Conservation (phyloP, 2,113 vertebrate genomes). For the Python bivittatus region DNA sequence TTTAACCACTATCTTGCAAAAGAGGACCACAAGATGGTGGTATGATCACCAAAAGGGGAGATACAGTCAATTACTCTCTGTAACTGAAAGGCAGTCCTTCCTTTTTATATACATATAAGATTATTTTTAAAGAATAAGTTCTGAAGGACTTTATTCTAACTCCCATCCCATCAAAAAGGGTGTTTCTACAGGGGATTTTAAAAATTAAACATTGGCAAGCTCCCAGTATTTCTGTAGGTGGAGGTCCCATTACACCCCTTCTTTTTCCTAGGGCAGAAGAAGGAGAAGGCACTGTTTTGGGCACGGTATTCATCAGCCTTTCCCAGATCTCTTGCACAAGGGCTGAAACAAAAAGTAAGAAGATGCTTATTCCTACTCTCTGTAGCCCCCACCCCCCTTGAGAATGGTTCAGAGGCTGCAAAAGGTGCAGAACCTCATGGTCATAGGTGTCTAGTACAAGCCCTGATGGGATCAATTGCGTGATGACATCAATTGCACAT, state of each 20-base stretch:
- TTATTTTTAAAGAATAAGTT: not conserved
- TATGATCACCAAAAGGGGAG: too few relatives aligned
- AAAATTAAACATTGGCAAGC: not conserved
- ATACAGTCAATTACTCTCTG: too few relatives aligned
- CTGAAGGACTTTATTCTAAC: not conserved
- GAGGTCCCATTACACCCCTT: too few relatives aligned
- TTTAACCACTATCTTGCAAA: too few relatives aligned
- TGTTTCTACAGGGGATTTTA: not conserved
- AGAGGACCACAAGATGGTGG: too few relatives aligned
- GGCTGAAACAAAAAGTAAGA: slow-evolving; percentile 60
- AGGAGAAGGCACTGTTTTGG: slow-evolving; percentile 24
- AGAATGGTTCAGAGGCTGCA: too few relatives aligned
- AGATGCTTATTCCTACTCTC: not conserved
- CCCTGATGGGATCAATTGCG: too few relatives aligned
- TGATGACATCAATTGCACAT: too few relatives aligned
- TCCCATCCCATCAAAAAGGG: not conserved
- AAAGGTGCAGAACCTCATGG: too few relatives aligned
- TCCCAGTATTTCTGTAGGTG: not conserved
- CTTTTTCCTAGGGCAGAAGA: slow-evolving; percentile 30
- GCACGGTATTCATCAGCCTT: slow-evolving; percentile 51
- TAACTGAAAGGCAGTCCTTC: too few relatives aligned
- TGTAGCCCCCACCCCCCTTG: not conserved
- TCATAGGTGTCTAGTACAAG: too few relatives aligned
- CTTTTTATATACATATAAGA: not conserved
- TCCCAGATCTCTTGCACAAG: slow-evolving; percentile 63